phyloP scores from a whole-genome alignment of 2,797 vertebrate genomes.

The Tauraco hartlaubi region DNA sequence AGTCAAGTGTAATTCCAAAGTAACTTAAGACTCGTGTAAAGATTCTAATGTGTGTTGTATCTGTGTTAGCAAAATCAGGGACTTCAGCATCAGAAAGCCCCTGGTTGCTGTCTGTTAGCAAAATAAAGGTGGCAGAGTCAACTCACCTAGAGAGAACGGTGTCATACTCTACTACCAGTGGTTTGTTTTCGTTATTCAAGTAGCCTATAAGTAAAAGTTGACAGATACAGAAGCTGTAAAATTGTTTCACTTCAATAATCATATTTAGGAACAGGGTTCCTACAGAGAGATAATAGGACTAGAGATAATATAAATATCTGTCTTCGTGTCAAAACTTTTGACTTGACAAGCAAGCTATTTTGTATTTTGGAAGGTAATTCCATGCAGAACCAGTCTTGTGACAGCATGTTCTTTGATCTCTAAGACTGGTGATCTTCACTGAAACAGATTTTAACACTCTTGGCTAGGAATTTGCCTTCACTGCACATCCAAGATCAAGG shows the following conservation, averaged over 20 bases:
- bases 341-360: constrained; percentile 53
- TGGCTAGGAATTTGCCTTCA: neutral
- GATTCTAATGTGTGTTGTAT: neutral
- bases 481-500: neutral
- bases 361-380: constrained; percentile 54
- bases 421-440: neutral
- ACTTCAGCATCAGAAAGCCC: neutral
- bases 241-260: constrained; percentile 20
- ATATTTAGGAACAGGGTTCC: neutral
- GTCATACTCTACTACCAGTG: neutral
- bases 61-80: neutral
- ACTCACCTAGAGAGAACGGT: neutral
- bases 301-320: constrained; percentile 30
- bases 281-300: neutral
- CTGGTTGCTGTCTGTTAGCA: neutral
- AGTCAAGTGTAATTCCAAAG: neutral
- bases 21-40: neutral
- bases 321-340: constrained; percentile 13
- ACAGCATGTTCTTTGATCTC: constrained; percentile 32
- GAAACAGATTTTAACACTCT: neutral
- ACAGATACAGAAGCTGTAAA: neutral
- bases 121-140: neutral
- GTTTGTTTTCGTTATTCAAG: neutral
- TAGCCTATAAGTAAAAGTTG: neutral
- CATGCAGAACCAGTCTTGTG: constrained; percentile 61